Conservation (phyloP, 2,888 invertebrate species). For the Drosophila melanosoma region DNA sequence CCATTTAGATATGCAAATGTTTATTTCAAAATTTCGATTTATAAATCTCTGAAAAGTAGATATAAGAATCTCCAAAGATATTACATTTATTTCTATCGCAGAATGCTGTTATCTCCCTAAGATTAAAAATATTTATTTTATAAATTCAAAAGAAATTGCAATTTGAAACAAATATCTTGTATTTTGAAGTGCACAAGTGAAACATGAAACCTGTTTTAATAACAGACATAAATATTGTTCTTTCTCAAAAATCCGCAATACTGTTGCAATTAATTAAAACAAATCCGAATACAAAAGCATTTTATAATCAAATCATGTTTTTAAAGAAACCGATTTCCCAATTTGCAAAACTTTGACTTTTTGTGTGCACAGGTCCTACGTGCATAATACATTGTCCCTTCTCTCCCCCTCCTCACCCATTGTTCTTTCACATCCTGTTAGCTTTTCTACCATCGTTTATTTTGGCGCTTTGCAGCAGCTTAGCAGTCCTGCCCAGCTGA, state of each 20-base stretch:
- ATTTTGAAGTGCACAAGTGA: not conserved
- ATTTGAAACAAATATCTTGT: not conserved
- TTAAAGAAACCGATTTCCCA: conserved; percentile 46
- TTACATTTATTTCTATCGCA: not conserved
- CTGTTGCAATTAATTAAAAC: conserved; percentile 14
- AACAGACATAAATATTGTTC: not conserved
- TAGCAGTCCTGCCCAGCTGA: conserved; percentile 48
- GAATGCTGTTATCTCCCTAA: not conserved
- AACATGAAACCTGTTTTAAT: not conserved
- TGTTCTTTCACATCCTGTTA: not conserved
- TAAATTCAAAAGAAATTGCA: not conserved
- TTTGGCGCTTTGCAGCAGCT: conserved; percentile 75
- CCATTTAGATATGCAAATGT: not conserved
- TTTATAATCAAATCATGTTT: conserved; percentile 51
- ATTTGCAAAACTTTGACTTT: conserved; percentile 40
- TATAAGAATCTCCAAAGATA: not conserved
- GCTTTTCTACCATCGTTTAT: conserved; percentile 48
- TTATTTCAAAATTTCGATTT: not conserved
- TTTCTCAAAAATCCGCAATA: not conserved
- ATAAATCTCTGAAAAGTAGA: not conserved
- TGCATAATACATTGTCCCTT: conserved; percentile 7
- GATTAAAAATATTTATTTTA: not conserved
- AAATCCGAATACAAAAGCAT: conserved; percentile 10
- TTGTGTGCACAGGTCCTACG: conserved; percentile 22
- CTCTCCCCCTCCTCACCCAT: not conserved